Evolutionary conservation across 2,888 invertebrate genomes (phyloP).

Genomic region (Limenitis camilla): DNA sequence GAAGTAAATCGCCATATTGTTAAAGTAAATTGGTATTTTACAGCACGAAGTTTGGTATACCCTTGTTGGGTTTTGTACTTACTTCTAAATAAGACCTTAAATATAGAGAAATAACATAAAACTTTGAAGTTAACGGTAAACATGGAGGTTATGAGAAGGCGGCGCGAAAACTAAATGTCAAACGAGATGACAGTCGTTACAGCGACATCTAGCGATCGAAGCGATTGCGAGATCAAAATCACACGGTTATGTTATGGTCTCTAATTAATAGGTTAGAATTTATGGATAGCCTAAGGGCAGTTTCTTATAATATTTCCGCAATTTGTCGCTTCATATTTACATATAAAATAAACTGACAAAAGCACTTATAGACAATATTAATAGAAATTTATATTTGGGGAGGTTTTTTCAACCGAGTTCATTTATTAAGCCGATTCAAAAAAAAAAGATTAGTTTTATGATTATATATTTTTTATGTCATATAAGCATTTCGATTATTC

Average conservation of each 20-base stretch:
- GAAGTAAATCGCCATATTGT: slow-evolving; percentile 66
- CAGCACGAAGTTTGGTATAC: slow-evolving; percentile 55
- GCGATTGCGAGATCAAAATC: slow-evolving; percentile 18
- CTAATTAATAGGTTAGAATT: slow-evolving; percentile 5
- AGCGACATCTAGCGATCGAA: slow-evolving; percentile 47
- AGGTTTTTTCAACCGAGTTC: too few species aligned
- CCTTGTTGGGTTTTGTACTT: slow-evolving; percentile 42
- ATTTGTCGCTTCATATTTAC: too few species aligned
- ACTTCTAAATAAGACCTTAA: slow-evolving; percentile 16
- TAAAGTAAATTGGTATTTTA: slow-evolving; percentile 69
- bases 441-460: too few species aligned
- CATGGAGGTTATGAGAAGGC: slow-evolving; percentile 23
- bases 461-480: too few species aligned
- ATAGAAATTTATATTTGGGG: too few species aligned
- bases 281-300: background rate
- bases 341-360: too few species aligned
- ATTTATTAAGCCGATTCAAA: too few species aligned
- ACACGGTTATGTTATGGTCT: slow-evolving; percentile 6
- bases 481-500: too few species aligned
- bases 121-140: slow-evolving; percentile 7
- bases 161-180: slow-evolving; percentile 53
- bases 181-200: slow-evolving; percentile 49
- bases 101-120: slow-evolving; percentile 4
- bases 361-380: too few species aligned
- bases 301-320: background rate